A percentile compares a stretch with the other conserved stretches of the same genome.
Evolutionary conservation across 1,140 invertebrate species (phyloP).

Genomic region (Rhizoglyphus robini): DNA sequence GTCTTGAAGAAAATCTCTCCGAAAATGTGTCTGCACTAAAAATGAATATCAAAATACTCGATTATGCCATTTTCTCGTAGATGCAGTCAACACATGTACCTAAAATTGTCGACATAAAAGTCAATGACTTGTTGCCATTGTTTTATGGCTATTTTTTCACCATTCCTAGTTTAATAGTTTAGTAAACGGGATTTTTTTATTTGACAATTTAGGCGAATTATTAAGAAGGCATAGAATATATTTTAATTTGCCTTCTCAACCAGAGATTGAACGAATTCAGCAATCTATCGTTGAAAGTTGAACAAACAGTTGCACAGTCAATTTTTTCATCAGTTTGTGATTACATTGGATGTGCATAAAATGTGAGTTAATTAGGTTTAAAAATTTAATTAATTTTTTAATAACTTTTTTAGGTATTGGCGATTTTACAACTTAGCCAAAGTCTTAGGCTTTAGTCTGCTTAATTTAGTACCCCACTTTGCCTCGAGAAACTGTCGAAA

Average conservation of each 20-base stretch:
- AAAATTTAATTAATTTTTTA: neutral
- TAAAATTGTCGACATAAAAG: neutral
- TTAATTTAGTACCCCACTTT: conserved; percentile 53
- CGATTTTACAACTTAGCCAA: conserved; percentile 57
- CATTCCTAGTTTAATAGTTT: neutral
- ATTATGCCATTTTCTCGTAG: conserved; percentile 44
- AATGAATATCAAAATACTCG: conserved; percentile 48
- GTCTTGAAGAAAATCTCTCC: conserved; percentile 45
- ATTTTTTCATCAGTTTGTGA: conserved; percentile 47
- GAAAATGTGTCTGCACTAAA: conserved; percentile 60
- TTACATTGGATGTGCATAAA: conserved; percentile 40
- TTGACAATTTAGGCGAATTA: no score
- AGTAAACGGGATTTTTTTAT: neutral
- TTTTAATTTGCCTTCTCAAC: no score
- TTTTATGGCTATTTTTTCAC: conserved; percentile 1
- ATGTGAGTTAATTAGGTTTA: conserved; percentile 45
- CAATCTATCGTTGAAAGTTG: conserved; percentile 27
- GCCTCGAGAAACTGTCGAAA: conserved; percentile 45
- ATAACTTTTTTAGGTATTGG: conserved; percentile 49
- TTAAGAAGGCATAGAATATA: no score
- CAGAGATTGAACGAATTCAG: neutral
- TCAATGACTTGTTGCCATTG: neutral
- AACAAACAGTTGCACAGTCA: conserved; percentile 45
- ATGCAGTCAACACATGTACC: conserved; percentile 22
- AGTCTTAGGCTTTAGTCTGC: conserved; percentile 53